Percentiles rank a stretch among this genome's conserved stretches.
These are phyloP conservation scores for Bugulina stolonifera DNA, from an alignment of 2,888 invertebrate species.

Conservation along the genomic window DNA sequence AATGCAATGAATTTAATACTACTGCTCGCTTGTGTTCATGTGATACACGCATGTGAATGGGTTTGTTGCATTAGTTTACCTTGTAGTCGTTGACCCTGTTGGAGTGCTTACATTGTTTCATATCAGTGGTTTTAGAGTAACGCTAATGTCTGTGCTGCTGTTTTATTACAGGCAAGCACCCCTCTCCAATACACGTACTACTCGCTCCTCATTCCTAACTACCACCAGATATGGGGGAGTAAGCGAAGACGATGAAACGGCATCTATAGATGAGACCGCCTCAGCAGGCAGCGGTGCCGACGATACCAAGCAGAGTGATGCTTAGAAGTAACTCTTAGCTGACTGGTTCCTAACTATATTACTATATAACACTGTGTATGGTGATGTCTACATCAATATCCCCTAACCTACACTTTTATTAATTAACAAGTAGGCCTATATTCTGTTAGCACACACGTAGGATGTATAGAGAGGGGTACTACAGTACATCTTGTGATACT, in stretches of 20 bases:
- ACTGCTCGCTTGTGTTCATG: too few species aligned
- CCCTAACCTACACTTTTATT: too few species aligned
- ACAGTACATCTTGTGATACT: too few species aligned
- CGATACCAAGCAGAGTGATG: constrained; percentile 23
- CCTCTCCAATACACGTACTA: background rate
- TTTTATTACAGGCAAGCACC: constrained; percentile 24
- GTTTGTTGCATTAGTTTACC: background rate
- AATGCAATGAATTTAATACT: background rate
- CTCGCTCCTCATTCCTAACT: constrained; percentile 25
- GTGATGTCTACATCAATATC: too few species aligned
- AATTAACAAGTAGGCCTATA: too few species aligned
- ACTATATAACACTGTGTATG: too few species aligned
- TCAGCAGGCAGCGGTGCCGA: constrained; percentile 15
- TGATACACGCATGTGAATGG: background rate
- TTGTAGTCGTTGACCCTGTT: background rate
- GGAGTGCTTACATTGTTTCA: too few species aligned
- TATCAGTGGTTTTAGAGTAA: too few species aligned
- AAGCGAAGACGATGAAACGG: constrained; percentile 7
- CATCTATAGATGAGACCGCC: constrained; percentile 6
- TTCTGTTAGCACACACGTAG: too few species aligned
- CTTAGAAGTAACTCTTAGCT: background rate
- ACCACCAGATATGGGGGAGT: constrained; percentile 3
- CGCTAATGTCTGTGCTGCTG: too few species aligned
- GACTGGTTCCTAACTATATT: too few species aligned
- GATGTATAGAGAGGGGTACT: too few species aligned